These are phyloP conservation scores for Microctonus hyperodae DNA, from an alignment of 2,888 invertebrate species.

Conservation along the genomic window DNA sequence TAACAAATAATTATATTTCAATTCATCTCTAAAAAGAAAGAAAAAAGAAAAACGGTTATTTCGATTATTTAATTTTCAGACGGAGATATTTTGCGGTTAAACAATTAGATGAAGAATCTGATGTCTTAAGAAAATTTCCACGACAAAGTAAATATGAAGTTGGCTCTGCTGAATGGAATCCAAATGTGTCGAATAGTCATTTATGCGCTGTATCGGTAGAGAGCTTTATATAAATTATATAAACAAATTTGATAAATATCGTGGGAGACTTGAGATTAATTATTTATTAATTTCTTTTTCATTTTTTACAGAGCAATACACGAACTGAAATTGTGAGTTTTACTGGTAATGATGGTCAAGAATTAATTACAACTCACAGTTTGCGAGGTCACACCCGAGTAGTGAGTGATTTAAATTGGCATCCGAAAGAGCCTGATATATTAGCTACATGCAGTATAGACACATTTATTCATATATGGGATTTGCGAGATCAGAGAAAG, in stretches of 20 bases:
- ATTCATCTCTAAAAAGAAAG: not conserved
- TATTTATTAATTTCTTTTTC: not conserved
- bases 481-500: conserved; percentile 83
- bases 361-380: conserved; percentile 76
- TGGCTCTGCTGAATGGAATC: conserved; percentile 92
- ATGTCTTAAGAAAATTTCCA: conserved; percentile 78
- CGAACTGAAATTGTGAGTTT: conserved; percentile 86
- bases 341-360: conserved; percentile 68
- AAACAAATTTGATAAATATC: conserved; percentile 3
- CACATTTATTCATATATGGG: conserved; percentile 94
- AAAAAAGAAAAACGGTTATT: not conserved
- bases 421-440: conserved; percentile 76
- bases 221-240: conserved; percentile 34
- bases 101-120: conserved; percentile 74
- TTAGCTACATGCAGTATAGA: conserved; percentile 93
- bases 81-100: conserved; percentile 82
- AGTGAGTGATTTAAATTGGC: conserved; percentile 93
- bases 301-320: conserved; percentile 77
- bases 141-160: conserved; percentile 94
- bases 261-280: not conserved
- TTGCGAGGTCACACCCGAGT: conserved; percentile 84
- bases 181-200: conserved; percentile 77
- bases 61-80: conserved; percentile 62
- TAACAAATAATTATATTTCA: conserved; percentile 56
- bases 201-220: conserved; percentile 88